A percentile compares a stretch with the other conserved stretches of the same genome.
Conservation (phyloP, 2,888 invertebrate genomes). For the Andrena flavipes region DNA sequence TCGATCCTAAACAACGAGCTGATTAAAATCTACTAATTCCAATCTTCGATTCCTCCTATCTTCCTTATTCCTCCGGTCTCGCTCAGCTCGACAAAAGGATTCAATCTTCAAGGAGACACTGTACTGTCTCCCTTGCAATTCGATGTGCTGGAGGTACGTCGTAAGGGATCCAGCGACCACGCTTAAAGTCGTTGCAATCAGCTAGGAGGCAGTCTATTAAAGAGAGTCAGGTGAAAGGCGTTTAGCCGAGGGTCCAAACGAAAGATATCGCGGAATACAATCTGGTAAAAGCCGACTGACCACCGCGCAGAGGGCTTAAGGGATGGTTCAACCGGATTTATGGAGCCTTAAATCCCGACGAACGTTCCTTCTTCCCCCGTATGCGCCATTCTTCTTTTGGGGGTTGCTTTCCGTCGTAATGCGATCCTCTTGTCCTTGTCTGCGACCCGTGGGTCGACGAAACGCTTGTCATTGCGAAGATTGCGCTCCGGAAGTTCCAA, state of each 20-base stretch:
- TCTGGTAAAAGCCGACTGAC: conserved; percentile 82
- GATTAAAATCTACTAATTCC: neutral
- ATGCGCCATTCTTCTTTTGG: conserved; percentile 49
- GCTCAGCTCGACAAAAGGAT: neutral
- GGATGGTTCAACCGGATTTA: conserved; percentile 80
- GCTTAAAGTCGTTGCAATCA: conserved; percentile 29
- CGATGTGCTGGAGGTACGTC: neutral
- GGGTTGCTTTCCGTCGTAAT: conserved; percentile 39
- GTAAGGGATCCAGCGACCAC: neutral
- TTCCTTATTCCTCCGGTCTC: neutral
- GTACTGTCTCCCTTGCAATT: neutral
- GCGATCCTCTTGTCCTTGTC: conserved; percentile 47
- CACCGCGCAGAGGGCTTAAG: conserved; percentile 77
- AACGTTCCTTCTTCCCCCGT: conserved; percentile 53
- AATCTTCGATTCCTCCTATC: neutral
- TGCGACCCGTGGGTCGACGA: conserved; percentile 6
- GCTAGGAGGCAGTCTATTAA: conserved; percentile 46
- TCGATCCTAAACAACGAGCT: neutral
- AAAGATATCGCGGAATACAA: conserved; percentile 77
- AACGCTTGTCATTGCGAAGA: conserved; percentile 1
- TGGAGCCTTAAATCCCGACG: conserved; percentile 80
- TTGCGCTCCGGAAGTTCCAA: neutral
- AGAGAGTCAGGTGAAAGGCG: conserved; percentile 52
- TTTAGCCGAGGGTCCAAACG: conserved; percentile 44
- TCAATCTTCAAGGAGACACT: conserved; percentile 1